These are phyloP conservation scores for Calliphora vicina DNA, from an alignment of 1,140 invertebrate genomes.

Conservation along the genomic window DNA sequence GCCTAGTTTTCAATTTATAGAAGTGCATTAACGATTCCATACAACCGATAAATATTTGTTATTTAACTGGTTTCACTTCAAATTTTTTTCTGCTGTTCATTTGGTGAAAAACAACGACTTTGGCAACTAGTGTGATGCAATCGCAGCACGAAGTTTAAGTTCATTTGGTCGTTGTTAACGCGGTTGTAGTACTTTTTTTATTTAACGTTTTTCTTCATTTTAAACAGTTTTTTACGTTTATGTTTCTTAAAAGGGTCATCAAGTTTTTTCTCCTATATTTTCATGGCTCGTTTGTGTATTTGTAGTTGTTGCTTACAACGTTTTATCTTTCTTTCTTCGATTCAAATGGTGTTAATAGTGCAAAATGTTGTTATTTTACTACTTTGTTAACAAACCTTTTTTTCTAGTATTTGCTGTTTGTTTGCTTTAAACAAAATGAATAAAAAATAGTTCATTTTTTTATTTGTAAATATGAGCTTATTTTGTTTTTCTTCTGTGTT, in stretches of 20 bases:
- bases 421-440: not conserved
- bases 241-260: not conserved
- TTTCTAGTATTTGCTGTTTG: not conserved
- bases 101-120: not conserved
- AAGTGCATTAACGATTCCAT: too few relatives aligned
- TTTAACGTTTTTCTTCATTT: not conserved
- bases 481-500: not conserved
- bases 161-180: slow-evolving; percentile 18
- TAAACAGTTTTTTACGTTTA: not conserved
- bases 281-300: not conserved
- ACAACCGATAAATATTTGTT: too few relatives aligned
- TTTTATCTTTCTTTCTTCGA: not conserved
- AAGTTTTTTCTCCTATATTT: not conserved
- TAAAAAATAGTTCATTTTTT: not conserved
- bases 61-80: not conserved
- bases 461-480: not conserved
- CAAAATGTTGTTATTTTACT: not conserved
- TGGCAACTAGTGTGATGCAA: not conserved
- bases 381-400: not conserved
- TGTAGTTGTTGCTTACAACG: not conserved
- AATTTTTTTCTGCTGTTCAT: too few relatives aligned
- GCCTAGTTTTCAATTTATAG: too few relatives aligned
- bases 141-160: slow-evolving; percentile 25
- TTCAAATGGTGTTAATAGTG: slow-evolving; percentile 31
- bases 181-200: not conserved